Conservation (phyloP, 2,113 vertebrate genomes). For the Petroica traversi region DNA sequence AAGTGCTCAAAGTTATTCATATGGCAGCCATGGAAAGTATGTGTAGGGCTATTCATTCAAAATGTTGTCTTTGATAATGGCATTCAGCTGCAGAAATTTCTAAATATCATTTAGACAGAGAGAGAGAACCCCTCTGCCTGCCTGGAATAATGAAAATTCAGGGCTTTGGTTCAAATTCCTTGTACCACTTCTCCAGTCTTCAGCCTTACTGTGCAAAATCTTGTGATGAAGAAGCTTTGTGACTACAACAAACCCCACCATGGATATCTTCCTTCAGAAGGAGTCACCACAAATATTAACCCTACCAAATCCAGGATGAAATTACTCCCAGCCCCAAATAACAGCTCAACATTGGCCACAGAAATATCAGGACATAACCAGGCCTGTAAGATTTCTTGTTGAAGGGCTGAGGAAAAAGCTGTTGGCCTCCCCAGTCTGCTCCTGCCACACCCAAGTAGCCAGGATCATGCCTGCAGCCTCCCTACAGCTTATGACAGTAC, state of each 20-base stretch:
- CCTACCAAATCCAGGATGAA: not conserved
- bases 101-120: not conserved
- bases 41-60: not conserved
- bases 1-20: not conserved
- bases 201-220: not conserved
- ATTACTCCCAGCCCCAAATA: not conserved
- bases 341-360: not conserved
- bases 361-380: not conserved
- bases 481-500: not conserved
- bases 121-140: not conserved
- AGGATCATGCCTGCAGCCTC: not conserved
- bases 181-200: not conserved
- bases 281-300: not conserved
- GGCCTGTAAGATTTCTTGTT: not conserved
- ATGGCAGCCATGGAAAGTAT: not conserved
- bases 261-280: not conserved
- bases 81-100: conserved; percentile 7
- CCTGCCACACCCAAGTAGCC: not conserved
- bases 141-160: not conserved
- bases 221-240: not conserved
- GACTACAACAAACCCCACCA: not conserved
- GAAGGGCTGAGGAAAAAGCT: not conserved
- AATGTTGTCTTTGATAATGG: not conserved
- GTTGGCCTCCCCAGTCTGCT: not conserved
- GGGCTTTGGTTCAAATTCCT: not conserved